phyloP scores from a whole-genome alignment of 2,113 vertebrate genomes.

The Cyanoramphus novaezelandiae region DNA sequence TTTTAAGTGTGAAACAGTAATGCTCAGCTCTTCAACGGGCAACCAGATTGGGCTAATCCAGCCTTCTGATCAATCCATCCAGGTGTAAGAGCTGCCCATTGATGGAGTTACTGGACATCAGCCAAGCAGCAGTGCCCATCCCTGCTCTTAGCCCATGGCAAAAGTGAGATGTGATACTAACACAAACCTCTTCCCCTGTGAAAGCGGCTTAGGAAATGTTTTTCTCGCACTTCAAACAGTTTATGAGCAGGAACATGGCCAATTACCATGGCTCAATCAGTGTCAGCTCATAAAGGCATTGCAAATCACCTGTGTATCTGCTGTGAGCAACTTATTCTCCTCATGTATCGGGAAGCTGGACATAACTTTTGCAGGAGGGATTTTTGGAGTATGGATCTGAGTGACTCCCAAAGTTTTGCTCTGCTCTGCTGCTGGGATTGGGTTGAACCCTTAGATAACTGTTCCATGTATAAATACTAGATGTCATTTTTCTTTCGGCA shows the following conservation, averaged over 20 bases:
- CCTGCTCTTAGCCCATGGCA: not conserved
- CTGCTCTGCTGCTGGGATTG: not conserved
- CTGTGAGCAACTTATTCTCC: not conserved
- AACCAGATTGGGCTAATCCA: not conserved
- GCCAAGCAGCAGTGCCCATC: not conserved
- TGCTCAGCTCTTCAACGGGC: not conserved
- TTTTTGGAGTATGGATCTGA: not conserved
- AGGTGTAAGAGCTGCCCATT: not conserved
- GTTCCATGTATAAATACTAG: not conserved
- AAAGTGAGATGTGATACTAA: not conserved
- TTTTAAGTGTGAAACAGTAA: not conserved
- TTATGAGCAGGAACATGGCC: not conserved
- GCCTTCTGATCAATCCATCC: not conserved
- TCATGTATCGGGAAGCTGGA: rapidly evolving
- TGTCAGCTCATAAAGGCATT: not conserved
- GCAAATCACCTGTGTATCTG: not conserved
- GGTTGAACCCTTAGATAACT: not conserved
- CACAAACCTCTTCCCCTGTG: not conserved
- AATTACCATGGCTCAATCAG: not conserved
- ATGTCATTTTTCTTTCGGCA: not conserved
- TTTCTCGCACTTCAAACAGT: not conserved
- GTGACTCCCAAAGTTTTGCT: not conserved
- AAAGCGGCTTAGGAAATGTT: not conserved
- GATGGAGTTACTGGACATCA: not conserved
- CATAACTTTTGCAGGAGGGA: not conserved